phyloP scores from a whole-genome alignment of 2,797 vertebrate species.

The Anguilla megastoma region DNA sequence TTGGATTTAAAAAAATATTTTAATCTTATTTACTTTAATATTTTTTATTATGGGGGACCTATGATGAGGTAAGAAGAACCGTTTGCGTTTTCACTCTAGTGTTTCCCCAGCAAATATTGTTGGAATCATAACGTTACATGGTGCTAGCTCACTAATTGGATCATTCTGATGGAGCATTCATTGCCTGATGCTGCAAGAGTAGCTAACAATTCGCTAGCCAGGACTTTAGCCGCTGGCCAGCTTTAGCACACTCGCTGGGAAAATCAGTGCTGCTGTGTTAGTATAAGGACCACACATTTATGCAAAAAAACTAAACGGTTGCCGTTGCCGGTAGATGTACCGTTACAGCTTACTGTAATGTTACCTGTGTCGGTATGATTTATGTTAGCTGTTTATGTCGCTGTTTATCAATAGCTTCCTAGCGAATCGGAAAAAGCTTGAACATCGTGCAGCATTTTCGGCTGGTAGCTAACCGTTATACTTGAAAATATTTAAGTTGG shows the following conservation, averaged over 20 bases:
- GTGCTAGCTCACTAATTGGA: background rate
- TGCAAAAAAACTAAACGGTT: background rate
- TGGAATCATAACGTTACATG: background rate
- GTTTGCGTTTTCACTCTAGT: background rate
- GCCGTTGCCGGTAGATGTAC: background rate
- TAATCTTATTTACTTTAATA: background rate
- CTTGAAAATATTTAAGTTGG: background rate
- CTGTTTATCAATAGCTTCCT: background rate
- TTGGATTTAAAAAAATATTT: background rate
- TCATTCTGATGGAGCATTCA: background rate
- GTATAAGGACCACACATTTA: background rate
- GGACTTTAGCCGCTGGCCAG: background rate
- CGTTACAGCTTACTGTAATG: background rate
- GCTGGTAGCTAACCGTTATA: background rate
- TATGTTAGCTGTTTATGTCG: background rate
- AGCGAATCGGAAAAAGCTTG: background rate
- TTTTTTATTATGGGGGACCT: background rate
- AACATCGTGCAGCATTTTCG: background rate
- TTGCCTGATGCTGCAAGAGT: background rate
- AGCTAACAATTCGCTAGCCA: background rate
- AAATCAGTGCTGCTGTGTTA: background rate
- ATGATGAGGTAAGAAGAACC: background rate
- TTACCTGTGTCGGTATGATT: background rate
- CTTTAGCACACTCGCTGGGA: background rate
- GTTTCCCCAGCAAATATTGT: background rate